Base-by-base conservation (phyloP, 2,113 vertebrate species). In the Cariama cristata region DNA sequence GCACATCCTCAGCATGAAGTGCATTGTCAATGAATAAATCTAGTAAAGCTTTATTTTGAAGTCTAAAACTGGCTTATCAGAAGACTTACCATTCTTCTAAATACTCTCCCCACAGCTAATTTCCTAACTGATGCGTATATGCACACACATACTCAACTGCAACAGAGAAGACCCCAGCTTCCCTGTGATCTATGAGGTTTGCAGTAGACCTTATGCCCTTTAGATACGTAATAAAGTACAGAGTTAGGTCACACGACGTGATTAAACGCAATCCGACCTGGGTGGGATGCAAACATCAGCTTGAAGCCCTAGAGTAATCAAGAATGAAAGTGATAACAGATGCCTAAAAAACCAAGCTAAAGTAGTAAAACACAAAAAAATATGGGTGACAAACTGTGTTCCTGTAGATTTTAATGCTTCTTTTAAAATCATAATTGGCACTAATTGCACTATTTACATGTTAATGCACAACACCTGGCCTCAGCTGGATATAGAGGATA, bases 401-500 rank as follows among this genome's bases (percentile, higher is more conserved):
- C 91, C 83, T 49, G 93, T 71, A 88, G 91, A 94, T 94, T 97
- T 97, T 90, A 96, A 91, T 96, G 83, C 44, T 97, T 96, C 84
- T 95, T 94, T 68, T 82, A 2, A 95, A 96, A 96, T 94, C 44
- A 93, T 97, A 98, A 98, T 97, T 96, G 95, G 94, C 91, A 95
- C 82, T 98, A 98, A 98, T 91, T 97, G 96, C 62, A 90, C 90
- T 96, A 96, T 96, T 98, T 97, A 96, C 94, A 97, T 95, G 94
- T 93, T 98, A 98, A 98, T 97, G 97, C 94, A 95, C 77, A 98
- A 97, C 98, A 98, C 98, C 98, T 98, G 98, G 97, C 87, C 97
- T 96, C 98, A 97, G 98, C 91, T 98, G 97, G 97, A 96, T 95
- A 79, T 94, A 96, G 96, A 96, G 38, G 38, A 38, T 38, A 38